Conservation (phyloP, 37 sponge, comb jelly and placozoan species). For the Halisarca cf. caerulea region DNA sequence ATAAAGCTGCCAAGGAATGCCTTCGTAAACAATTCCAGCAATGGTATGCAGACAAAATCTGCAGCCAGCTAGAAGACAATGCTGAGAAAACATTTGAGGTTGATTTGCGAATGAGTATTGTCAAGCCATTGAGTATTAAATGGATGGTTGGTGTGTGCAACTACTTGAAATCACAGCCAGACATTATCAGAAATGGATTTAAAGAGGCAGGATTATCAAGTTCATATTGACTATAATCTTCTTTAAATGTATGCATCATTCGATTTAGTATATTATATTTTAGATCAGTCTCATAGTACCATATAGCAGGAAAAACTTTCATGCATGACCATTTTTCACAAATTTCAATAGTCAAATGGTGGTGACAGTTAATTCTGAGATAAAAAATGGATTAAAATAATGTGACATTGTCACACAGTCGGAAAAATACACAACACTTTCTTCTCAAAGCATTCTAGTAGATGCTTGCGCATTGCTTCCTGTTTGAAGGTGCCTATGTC, state of each 20-base stretch:
- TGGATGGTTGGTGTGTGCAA: conserved; percentile 62
- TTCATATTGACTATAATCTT: no score
- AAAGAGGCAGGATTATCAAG: conserved; percentile 48
- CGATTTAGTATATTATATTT: no score
- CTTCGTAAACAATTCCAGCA: not conserved
- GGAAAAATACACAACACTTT: not conserved
- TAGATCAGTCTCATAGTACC: no score
- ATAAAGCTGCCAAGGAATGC: conserved; percentile 18
- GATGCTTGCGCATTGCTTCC: conserved; percentile 39
- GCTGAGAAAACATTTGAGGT: not conserved
- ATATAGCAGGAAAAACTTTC: no score
- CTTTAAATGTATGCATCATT: no score
- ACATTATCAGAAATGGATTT: conserved; percentile 61
- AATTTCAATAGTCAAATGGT: no score
- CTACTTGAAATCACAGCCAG: conserved; percentile 26
- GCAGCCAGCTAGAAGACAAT: not conserved
- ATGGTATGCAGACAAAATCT: conserved; percentile 1
- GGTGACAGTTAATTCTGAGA: no score
- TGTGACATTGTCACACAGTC: no score
- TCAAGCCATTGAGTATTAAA: conserved; percentile 59
- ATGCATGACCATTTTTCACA: no score
- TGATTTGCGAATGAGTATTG: not conserved
- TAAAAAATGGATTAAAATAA: no score
- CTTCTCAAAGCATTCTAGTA: conserved; percentile 27
- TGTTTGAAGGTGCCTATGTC: conserved; percentile 23